These are phyloP conservation scores for Chrysemys picta DNA, from an alignment of 2,113 vertebrate species.

Conservation along the genomic window DNA sequence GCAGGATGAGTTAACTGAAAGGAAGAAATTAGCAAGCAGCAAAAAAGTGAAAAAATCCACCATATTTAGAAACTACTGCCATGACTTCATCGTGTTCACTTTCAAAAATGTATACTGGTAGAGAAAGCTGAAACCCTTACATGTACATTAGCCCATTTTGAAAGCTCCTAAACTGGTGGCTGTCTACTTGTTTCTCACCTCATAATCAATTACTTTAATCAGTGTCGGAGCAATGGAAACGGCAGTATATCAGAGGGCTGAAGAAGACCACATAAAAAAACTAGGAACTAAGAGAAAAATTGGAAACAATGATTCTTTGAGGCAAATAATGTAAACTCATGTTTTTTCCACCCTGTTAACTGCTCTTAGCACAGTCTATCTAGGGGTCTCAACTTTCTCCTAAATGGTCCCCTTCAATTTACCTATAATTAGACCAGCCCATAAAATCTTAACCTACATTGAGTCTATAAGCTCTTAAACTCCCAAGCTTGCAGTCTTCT, in stretches of 20 bases:
- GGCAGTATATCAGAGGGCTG: slow-evolving; percentile 33
- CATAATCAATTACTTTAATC: slow-evolving; percentile 24
- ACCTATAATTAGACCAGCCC: too few relatives aligned
- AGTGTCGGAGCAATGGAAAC: slow-evolving; percentile 42
- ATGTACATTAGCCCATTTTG: background rate
- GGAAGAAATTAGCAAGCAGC: background rate
- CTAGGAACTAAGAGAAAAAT: slow-evolving; percentile 66
- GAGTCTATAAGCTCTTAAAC: too few relatives aligned
- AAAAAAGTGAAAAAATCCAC: background rate
- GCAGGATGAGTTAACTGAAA: background rate
- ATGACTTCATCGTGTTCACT: background rate
- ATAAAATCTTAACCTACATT: too few relatives aligned
- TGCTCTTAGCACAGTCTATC: too few relatives aligned
- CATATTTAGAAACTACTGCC: fast-evolving
- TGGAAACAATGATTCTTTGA: slow-evolving; percentile 46
- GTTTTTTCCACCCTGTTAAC: slow-evolving; percentile 13
- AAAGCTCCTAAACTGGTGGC: background rate
- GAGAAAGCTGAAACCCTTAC: background rate
- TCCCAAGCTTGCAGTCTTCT: too few relatives aligned
- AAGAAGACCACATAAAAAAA: background rate
- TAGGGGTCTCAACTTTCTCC: background rate
- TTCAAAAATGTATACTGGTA: background rate
- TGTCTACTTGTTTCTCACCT: slow-evolving; percentile 26
- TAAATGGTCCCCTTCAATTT: too few relatives aligned
- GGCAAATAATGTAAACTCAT: slow-evolving; percentile 57